Percentiles rank a stretch among this genome's conserved stretches.
phyloP scores from a whole-genome alignment of 2,888 invertebrate species.

The Philopedon plagiatum region DNA sequence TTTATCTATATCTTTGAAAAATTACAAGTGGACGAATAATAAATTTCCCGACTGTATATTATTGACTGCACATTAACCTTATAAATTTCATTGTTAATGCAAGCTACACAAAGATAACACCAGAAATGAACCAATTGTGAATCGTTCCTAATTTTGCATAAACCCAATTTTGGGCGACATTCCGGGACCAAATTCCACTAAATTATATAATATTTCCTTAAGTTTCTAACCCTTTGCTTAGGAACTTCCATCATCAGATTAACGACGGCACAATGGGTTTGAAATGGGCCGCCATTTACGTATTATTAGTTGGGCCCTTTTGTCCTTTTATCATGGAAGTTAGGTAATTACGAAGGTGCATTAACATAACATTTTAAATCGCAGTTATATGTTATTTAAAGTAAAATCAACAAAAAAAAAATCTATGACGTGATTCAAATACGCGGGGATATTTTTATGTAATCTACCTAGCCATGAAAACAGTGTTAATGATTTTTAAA shows the following conservation, averaged over 20 bases:
- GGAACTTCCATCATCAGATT: neutral
- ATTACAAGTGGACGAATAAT: no score
- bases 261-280: neutral
- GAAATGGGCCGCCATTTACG: neutral
- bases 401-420: no score
- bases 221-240: neutral
- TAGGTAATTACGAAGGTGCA: neutral
- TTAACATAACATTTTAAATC: neutral
- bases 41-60: no score
- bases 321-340: neutral
- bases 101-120: no score
- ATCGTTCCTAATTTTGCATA: neutral
- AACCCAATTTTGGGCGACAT: neutral
- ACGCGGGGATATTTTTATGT: no score
- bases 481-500: no score
- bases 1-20: no score
- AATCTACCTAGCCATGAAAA: no score
- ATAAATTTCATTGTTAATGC: no score
- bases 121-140: neutral
- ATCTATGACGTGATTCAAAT: no score
- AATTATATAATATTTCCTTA: slow-evolving; percentile 5
- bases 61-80: no score
- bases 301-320: neutral
- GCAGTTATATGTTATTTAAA: no score
- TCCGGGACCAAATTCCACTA: neutral